Base-by-base conservation (phyloP, 2,113 vertebrate species). In the Hippocampus barbouri region DNA sequence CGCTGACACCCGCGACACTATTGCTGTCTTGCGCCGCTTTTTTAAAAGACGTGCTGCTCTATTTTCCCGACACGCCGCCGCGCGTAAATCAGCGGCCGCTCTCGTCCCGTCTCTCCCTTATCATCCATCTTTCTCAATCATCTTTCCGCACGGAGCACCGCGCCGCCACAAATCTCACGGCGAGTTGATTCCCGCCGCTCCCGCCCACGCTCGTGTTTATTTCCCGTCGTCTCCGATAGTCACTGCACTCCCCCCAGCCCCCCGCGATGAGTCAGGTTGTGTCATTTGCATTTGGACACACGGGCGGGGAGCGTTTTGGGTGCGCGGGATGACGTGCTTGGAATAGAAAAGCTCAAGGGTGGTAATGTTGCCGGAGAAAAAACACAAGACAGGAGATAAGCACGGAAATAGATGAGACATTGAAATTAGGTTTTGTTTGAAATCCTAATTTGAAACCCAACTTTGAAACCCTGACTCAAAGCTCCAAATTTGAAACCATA, bases 71-170 rank as follows among this genome's bases (percentile, higher is more conserved):
- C 34, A 63, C 5, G 43, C 7, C 64, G 12, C 64, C 8, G n/a
- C 64, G 23, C 23, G 14, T 49, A 66, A 66, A 66, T 66, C 64
- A 47, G 21, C 23, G 7, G 63, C 12, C 23, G 23, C 23, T 47
- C 27, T 34, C 15, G 12, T 34, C 59, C 59, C 25, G 59, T 30
- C 57, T 16, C 41, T 47, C 43, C n/a, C 63, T 45, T 25, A 47
- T 66, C 64, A 66, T 66, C 43, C 64, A 66, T 66, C 64, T 66
- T 66, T 47, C 64, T 66, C 64, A 66, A 66, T 66, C 64, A 66
- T 66, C 64, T 66, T 66, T 40, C 64, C 23, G n/a, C 43, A 23
- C n/a, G 20, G 64, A 18, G 23, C 15, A 25, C 5, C 57, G 14
- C 59, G 15, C 16, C 27, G 59, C 23, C 43, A 47, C 64, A 66